A percentile compares a stretch with the other conserved stretches of the same genome.
phyloP scores from a whole-genome alignment of 2,888 invertebrate genomes.

The Lobophora halterata region DNA sequence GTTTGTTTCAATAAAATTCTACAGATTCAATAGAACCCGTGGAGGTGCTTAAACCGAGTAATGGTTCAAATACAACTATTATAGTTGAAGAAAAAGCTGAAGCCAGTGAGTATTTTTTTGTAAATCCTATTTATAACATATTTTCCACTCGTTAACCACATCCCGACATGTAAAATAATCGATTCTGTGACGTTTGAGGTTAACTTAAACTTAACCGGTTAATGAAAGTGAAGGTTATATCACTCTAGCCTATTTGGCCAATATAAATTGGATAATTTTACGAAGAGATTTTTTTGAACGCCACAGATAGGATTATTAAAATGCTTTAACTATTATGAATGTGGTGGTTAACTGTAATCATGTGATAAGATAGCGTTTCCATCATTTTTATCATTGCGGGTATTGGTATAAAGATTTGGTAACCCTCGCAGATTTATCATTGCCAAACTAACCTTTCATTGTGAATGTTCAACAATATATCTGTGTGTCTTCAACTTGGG shows the following conservation, averaged over 20 bases:
- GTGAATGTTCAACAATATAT: slow-evolving; percentile 61
- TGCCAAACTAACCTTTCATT: slow-evolving; percentile 55
- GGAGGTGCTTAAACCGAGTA: slow-evolving; percentile 70
- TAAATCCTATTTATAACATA: slow-evolving; percentile 45
- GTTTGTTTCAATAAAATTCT: slow-evolving; percentile 68
- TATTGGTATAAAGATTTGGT: slow-evolving; percentile 49
- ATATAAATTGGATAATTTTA: slow-evolving; percentile 21
- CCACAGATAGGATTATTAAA: slow-evolving; percentile 45
- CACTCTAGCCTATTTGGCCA: slow-evolving; percentile 22
- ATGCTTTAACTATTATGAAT: slow-evolving; percentile 53
- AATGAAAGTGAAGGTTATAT: slow-evolving; percentile 52
- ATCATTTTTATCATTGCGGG: slow-evolving; percentile 48
- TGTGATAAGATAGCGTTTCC: slow-evolving; percentile 60
- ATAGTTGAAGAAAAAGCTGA: slow-evolving; percentile 66
- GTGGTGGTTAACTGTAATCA: slow-evolving; percentile 55
- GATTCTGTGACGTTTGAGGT: slow-evolving; percentile 54
- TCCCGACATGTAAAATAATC: slow-evolving; percentile 39
- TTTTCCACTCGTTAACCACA: slow-evolving; percentile 45
- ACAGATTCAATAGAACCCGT: slow-evolving; percentile 73
- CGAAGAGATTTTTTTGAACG: slow-evolving; percentile 32
- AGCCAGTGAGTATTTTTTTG: slow-evolving; percentile 72
- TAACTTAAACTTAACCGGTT: slow-evolving; percentile 33
- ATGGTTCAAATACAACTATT: slow-evolving; percentile 65
- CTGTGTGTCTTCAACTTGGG: slow-evolving; percentile 80
- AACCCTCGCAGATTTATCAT: slow-evolving; percentile 47